A percentile compares a stretch with the other conserved stretches of the same genome.
These are phyloP conservation scores for Teleogryllus occipitalis DNA, from an alignment of 1,140 invertebrate genomes.

Conservation along the genomic window DNA sequence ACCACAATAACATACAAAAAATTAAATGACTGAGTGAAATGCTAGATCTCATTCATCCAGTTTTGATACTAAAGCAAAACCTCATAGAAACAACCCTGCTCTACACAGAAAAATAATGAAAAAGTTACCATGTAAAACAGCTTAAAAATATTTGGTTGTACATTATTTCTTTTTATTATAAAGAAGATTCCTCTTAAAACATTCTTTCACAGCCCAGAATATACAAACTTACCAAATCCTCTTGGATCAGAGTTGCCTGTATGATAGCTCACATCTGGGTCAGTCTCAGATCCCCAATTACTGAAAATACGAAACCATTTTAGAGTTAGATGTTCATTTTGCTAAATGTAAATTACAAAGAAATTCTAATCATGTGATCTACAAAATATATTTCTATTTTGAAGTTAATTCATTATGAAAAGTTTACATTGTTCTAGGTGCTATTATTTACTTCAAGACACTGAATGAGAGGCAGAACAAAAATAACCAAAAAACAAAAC, in stretches of 20 bases:
- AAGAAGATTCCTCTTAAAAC: too few species aligned
- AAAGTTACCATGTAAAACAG: not conserved
- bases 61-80: not conserved
- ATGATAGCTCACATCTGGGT: conserved; percentile 72
- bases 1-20: conserved; percentile 13
- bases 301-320: conserved; percentile 44
- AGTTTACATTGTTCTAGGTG: too few species aligned
- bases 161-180: too few species aligned
- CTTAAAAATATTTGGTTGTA: not conserved
- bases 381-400: too few species aligned
- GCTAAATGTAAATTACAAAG: too few species aligned
- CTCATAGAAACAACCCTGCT: not conserved
- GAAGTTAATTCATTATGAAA: too few species aligned
- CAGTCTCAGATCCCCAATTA: conserved; percentile 89
- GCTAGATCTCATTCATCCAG: not conserved
- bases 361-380: too few species aligned
- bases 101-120: not conserved
- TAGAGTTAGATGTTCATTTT: too few species aligned
- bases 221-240: conserved; percentile 62
- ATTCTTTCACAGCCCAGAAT: not conserved
- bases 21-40: conserved; percentile 10
- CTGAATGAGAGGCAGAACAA: too few species aligned
- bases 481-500: too few species aligned
- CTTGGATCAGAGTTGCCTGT: conserved; percentile 85
- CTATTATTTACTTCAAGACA: too few species aligned